Base-by-base conservation (phyloP, 2,888 invertebrate genomes). In the Acleris literana region DNA sequence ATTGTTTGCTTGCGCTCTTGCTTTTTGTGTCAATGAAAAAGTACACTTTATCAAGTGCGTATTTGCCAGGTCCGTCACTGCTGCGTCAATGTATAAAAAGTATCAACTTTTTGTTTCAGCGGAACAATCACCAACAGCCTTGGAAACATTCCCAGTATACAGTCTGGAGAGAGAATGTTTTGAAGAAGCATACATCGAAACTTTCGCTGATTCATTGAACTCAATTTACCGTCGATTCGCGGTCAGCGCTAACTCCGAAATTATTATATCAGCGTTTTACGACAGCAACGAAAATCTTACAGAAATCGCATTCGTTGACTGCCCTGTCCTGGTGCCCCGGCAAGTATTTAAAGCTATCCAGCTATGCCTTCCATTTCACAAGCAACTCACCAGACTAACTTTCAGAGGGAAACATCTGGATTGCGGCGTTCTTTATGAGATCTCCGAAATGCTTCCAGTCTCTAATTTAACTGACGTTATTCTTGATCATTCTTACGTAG, bases 391-490 rank as follows among this genome's bases (percentile, higher is more conserved):
- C 5, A 83, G 78, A 65, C 60, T 87, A 4, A 76, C 74, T 1
- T 75, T 86, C 20, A 70, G 68, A 13, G 78, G 71, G 58, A 72
- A 74, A 13, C 71, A 74, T 5, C 64, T 86, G 0, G 71, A 73
- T 20, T n/a, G 67, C 5, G 5, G 20, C 17, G 43, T 76, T 9
- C 16, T 87, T 5, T 55, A 74, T 44, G 84, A 85, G 66, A 77
- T 88, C 3, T 69, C 71, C 3, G 81, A 80, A 68, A 70, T 85
- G 18, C 69, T 87, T 1, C 78, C 78, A 0, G 72, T 74, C 70
- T 86, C 87, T 3, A 81, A 81, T 62, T 70, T 88, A 59, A 82
- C 82, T 3, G 81, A 87, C n/a, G 54, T 88, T 22, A 80, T 78
- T 68, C 72, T 88, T 0, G 87, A 88, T 58, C 80, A 80, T 54